phyloP scores from a whole-genome alignment of 2,888 invertebrate genomes.

The Cacoxenus indagator region DNA sequence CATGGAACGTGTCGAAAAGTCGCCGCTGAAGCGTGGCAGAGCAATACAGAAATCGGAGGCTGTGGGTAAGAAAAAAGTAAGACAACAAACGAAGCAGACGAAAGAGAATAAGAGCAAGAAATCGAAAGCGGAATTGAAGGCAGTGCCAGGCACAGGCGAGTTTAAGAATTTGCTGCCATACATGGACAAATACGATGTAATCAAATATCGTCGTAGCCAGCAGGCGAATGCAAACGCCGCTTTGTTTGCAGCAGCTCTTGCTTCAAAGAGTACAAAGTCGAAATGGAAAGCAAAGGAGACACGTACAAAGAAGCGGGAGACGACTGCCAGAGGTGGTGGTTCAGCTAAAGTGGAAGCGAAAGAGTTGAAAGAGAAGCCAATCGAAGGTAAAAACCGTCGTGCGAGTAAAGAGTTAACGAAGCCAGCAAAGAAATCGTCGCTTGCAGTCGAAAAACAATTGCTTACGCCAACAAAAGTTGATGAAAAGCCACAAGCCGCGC shows the following conservation, averaged over 20 bases:
- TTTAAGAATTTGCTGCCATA: conserved; percentile 67
- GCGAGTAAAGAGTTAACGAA: conserved; percentile 32
- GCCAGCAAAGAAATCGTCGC: conserved; percentile 30
- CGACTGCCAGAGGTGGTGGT: conserved; percentile 17
- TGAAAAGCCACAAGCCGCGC: conserved; percentile 20
- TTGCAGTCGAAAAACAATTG: background rate
- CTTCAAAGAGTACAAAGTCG: conserved; percentile 46
- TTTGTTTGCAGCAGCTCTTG: conserved; percentile 38
- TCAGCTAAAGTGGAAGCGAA: conserved; percentile 9
- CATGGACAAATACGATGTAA: conserved; percentile 76
- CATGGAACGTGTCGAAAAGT: conserved; percentile 30
- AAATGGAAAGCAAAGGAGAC: conserved; percentile 46
- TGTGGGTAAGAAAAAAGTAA: conserved; percentile 30
- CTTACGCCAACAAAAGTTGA: conserved; percentile 24
- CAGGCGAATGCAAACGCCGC: conserved; percentile 72
- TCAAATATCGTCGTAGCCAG: conserved; percentile 75
- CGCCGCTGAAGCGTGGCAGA: conserved; percentile 18
- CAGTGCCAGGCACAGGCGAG: conserved; percentile 60
- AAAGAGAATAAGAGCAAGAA: conserved; percentile 32
- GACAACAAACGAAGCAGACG: conserved; percentile 42
- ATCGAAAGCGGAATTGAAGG: conserved; percentile 49
- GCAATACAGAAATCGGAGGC: background rate
- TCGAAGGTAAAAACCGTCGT: conserved; percentile 27
- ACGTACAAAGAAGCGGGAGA: conserved; percentile 41
- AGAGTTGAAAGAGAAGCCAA: conserved; percentile 14